Evolutionary conservation across 2,113 vertebrate species (phyloP), one percentile per base, ranked within the genome.

Genomic region (Phylloscopus trochilus): DNA sequence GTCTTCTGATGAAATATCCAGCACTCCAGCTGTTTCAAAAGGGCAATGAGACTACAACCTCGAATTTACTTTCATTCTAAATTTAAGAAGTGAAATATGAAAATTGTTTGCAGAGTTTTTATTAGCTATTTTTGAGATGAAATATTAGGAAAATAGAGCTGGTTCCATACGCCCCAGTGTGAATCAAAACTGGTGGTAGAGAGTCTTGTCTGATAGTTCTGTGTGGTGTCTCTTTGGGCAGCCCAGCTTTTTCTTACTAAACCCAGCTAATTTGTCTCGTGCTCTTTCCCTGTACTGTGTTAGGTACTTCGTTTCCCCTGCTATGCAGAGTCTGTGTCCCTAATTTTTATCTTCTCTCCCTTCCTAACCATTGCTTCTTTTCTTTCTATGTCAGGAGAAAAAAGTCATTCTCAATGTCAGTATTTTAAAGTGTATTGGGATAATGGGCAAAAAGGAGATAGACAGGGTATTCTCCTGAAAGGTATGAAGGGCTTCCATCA

Each of bases 301-400:
- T 69, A 94, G 94, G 90, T 92, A 77, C 86, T 77, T 83, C 1
- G 7, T 92, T 93, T 93, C 60, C 79, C 88, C 83, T 93, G 83
- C 90, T 93, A 33, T 90, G 73, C 51, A 94, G 79, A 94, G 90
- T 83, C 80, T 97, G 73, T 93, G 39, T 92, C 96, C 67, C 91
- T 95, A 89, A 92, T 76, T 93, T 85, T 92, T 95, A 89, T 79
- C 87, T 95, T 94, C 91, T 93, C 49, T 95, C 83, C 89, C 56
- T 93, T 96, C 94, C 96, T 94, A 96, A 96, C 94, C 72, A 86
- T 93, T 87, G 81, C 95, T 94, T 95, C 94, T 97, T 93, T 95
- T 96, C 94, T 97, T 97, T 95, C 95, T 94, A 18, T 95, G 90
- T 95, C 96, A 96, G 96, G 95, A 97, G 92, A 96, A 93, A 96